These are phyloP conservation scores for Podargus strigoides DNA, from an alignment of 2,797 vertebrate genomes.

Conservation along the genomic window DNA sequence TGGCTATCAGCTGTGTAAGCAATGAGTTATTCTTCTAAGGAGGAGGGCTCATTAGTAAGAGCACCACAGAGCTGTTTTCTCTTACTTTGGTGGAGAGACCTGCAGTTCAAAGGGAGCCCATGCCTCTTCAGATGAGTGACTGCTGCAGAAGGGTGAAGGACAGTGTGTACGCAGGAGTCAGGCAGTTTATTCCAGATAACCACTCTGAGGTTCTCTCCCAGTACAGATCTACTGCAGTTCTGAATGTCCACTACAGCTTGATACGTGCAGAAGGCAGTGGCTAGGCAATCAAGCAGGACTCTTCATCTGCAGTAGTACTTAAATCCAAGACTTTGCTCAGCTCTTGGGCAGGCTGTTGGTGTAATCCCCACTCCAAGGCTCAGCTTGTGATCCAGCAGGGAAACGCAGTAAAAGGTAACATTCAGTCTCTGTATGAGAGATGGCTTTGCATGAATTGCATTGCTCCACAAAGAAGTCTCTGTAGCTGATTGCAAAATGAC, in stretches of 20 bases:
- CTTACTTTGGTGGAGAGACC: background rate
- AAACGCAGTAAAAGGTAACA: background rate
- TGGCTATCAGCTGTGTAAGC: slow-evolving; percentile 42
- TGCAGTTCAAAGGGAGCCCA: slow-evolving; percentile 10
- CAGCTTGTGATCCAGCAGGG: background rate
- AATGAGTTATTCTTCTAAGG: background rate
- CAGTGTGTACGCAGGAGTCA: background rate
- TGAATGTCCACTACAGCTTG: background rate
- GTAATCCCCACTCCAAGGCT: background rate
- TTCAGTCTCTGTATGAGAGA: background rate
- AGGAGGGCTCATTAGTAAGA: background rate
- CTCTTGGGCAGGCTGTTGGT: background rate
- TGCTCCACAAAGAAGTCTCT: background rate
- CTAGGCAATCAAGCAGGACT: background rate
- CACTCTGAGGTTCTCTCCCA: background rate
- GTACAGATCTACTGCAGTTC: background rate
- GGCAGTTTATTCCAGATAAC: background rate
- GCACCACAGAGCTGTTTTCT: background rate
- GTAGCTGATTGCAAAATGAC: background rate
- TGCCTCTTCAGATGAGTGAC: background rate
- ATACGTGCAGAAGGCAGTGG: background rate
- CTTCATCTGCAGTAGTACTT: background rate
- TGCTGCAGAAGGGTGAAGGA: background rate
- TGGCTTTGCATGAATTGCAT: background rate
- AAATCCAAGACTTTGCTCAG: background rate